Evolutionary conservation across 64 coral and sea anemone species (phyloP), one percentile per base, ranked within the genome.

Genomic region (Pocillopora verrucosa): DNA sequence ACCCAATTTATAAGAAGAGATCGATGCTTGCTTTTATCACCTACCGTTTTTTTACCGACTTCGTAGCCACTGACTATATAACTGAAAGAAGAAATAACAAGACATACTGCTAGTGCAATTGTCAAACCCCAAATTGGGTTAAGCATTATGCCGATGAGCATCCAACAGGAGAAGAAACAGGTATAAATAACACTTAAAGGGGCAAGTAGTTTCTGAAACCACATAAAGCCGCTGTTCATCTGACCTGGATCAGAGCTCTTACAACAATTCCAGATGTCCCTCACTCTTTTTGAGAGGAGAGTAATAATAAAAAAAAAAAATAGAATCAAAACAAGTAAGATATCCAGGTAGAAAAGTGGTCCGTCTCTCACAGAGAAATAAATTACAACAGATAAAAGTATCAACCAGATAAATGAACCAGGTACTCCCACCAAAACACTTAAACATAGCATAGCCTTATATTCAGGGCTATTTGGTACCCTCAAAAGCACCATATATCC

Each of bases 101-200:
- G 2, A 25, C 78, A 60, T 10, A 15, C 56, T 13, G 61, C 51
- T 9, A 56, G n/a, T 24, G 61, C 59, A 62, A 80, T 56, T 60
- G 78, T 80, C 58, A 80, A 30, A 60, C 78, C 78, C 78, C 78
- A 80, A 13, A 59, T 51, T 19, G 78, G 78, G 57, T 80, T 80
- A 30, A 80, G 10, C 78, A 80, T 80, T 56, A 80, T 60, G 58
- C 78, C 78, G 30, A 80, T 56, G 25, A 80, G 59, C n/a, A 80
- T 13, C 78, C 78, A 80, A 13, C 56, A 60, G 26, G 59, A 14
- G 78, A 60, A 51, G 41, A 51, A 51, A 51, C 41, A 51, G 78
- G 35, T 80, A 61, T 60, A 59, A 60, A 60, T 51, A 80, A 16
- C 41, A 80, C 41, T 51, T 51, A 51, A 51, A 51, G 41, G 41